Evolutionary conservation across 2,888 invertebrate genomes (phyloP).

Genomic region (Lithophane semibrunnea): DNA sequence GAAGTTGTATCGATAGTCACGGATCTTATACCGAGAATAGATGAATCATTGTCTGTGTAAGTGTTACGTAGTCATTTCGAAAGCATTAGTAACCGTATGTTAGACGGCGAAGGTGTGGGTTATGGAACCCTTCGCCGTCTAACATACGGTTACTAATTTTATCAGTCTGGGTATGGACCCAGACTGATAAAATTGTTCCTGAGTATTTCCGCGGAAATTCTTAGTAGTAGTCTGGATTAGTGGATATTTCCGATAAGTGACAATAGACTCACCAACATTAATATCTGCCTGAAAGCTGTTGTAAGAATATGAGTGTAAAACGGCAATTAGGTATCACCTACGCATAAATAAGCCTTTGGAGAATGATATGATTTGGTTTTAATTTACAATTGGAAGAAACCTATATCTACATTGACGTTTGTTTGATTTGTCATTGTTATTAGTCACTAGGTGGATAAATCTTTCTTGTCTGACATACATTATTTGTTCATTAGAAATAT

Average conservation of each 20-base stretch:
- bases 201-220: not conserved
- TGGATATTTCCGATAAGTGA: not conserved
- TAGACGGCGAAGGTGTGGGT: not conserved
- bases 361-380: not conserved
- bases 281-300: not conserved
- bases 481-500: not conserved
- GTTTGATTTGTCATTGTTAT: not conserved
- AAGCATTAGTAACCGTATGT: not conserved
- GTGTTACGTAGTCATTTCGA: not conserved
- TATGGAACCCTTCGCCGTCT: no score
- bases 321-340: not conserved
- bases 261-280: constrained; percentile 1
- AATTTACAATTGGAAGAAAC: not conserved
- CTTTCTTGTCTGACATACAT: not conserved
- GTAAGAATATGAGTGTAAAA: not conserved
- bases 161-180: no score
- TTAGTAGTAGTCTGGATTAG: not conserved
- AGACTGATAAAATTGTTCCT: not conserved
- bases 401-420: not conserved
- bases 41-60: not conserved
- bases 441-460: not conserved
- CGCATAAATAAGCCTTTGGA: not conserved
- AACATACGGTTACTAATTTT: no score
- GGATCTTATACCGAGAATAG: not conserved
- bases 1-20: constrained; percentile 22